Evolutionary conservation across 2,797 vertebrate species (phyloP).

Genomic region (Sarcoramphus papa): DNA sequence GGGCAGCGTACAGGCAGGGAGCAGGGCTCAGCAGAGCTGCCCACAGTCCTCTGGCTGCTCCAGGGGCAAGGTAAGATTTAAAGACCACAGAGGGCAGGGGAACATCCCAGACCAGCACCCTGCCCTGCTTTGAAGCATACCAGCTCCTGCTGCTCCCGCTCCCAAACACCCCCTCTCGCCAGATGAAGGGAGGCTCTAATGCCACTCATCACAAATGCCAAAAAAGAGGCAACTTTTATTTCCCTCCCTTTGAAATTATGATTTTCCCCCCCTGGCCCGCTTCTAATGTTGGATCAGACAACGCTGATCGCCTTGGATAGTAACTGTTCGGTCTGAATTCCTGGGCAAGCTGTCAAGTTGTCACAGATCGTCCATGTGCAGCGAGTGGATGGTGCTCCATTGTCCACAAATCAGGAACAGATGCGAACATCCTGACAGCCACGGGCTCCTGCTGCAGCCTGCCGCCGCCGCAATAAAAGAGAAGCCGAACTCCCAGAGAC

Average conservation of each 20-base stretch:
- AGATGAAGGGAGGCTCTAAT: background rate
- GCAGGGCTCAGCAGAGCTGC: background rate
- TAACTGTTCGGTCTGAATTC: slow-evolving; percentile 53
- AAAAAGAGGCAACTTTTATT: background rate
- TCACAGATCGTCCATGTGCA: slow-evolving; percentile 53
- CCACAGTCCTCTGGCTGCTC: background rate
- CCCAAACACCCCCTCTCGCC: background rate
- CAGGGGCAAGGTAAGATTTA: rapidly evolving
- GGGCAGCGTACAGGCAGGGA: background rate
- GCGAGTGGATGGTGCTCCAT: slow-evolving; percentile 68
- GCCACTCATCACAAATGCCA: background rate
- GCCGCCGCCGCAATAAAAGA: background rate
- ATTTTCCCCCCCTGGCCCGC: background rate
- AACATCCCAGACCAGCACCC: background rate
- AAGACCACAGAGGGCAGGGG: no score
- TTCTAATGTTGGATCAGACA: background rate
- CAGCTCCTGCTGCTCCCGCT: background rate
- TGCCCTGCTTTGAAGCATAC: background rate
- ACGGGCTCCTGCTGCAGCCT: slow-evolving; percentile 18
- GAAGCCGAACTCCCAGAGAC: background rate
- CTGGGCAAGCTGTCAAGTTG: slow-evolving; percentile 69
- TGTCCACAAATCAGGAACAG: slow-evolving; percentile 75
- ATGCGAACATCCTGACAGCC: slow-evolving; percentile 68
- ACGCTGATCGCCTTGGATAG: background rate
- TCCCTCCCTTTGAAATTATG: background rate